phyloP scores from a whole-genome alignment of 2,888 invertebrate species.

The Noctuana brunneofusca region DNA sequence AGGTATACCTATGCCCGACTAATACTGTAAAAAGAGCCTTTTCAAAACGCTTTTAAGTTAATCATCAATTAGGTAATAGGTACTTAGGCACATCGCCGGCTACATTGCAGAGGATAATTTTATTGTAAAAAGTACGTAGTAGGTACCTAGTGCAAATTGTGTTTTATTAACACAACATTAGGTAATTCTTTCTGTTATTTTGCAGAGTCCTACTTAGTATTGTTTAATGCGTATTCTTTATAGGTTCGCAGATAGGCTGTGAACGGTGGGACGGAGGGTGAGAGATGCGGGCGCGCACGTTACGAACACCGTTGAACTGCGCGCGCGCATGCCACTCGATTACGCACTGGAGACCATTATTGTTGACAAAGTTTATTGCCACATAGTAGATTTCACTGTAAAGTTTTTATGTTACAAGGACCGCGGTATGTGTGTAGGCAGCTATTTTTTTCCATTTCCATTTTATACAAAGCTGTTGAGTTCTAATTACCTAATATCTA shows the following conservation, averaged over 20 bases:
- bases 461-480: no score
- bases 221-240: constrained; percentile 20
- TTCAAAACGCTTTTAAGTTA: no score
- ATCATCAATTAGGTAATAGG: no score
- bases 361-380: constrained; percentile 4
- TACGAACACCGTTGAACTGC: constrained; percentile 39
- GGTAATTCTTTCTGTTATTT: constrained; percentile 12
- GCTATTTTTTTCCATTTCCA: no score
- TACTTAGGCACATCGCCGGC: no score
- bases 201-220: constrained; percentile 17
- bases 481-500: no score
- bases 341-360: neutral
- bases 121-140: no score
- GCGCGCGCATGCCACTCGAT: constrained; percentile 32
- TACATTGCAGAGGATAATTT: neutral
- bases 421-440: no score
- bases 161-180: neutral
- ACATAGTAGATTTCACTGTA: neutral
- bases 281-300: constrained; percentile 64
- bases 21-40: no score
- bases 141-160: neutral
- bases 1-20: no score
- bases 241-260: constrained; percentile 30
- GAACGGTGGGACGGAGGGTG: constrained; percentile 51
- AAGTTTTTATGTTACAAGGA: no score